Evolutionary conservation across 2,888 invertebrate species (phyloP), one percentile per base, ranked within the genome.

Genomic region (Drosophila koepferae): DNA sequence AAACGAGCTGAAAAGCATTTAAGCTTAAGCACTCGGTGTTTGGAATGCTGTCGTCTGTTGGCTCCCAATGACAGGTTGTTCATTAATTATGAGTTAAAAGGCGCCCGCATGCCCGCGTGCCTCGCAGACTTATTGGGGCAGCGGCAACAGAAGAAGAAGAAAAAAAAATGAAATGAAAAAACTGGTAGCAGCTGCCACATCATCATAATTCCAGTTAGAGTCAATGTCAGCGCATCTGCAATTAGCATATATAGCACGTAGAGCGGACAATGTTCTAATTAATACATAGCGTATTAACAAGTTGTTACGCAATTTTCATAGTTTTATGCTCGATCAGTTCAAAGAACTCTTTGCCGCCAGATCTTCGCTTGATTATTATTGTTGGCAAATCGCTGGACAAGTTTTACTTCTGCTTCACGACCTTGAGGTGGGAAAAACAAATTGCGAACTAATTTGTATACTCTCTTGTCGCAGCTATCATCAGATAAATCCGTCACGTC

Each of bases 191-290:
- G 49, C 28, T 55, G 70, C 56, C 48, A 18, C 31, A 63, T 23
- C 55, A 10, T n/a, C 23, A 28, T 44, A 34, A 40, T 65, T 31
- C 36, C 16, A 58, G 6, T 46, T 43, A 18, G 46, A 51, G n/a
- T 69, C 82, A 82, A 82, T 82, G 84, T 67, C 82, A 60, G 36
- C 67, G 58, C 78, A 70, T 84, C 78, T 73, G 78, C 78, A 75
- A 78, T 74, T 69, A 77, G 55, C 81, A 80, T 77, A 48, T 66
- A 48, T 66, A 48, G 7, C 59, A 56, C 61, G 58, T 43, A 63
- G 68, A 59, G 9, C 55, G 18, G 43, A 34, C 46, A 56, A 59
- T 73, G 84, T 84, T 84, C 84, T 84, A 84, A 72, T 77, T 83
- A 34, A 51, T 51, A 67, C 48, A 23, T 40, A 58, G 61, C 54